Percentiles rank a stretch among this genome's conserved stretches.
These are phyloP conservation scores for Synanthedon andrenaeformis DNA, from an alignment of 2,888 invertebrate genomes.

Conservation along the genomic window DNA sequence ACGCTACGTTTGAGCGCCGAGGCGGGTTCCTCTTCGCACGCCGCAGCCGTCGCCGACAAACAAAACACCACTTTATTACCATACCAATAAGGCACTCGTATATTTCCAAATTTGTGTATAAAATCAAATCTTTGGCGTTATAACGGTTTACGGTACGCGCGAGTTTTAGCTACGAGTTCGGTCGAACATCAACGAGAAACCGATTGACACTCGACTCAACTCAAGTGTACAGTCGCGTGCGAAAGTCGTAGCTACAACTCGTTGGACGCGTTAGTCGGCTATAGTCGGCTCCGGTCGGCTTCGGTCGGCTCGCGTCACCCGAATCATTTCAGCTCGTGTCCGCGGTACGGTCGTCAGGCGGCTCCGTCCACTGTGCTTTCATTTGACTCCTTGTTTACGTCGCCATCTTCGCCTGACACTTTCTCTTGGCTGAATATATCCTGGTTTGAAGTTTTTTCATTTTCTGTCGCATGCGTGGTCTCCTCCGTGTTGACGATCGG, in stretches of 20 bases:
- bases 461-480: neutral
- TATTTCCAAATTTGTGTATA: constrained; percentile 57
- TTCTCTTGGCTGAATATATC: constrained; percentile 32
- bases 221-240: neutral
- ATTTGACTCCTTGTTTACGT: neutral
- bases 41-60: constrained; percentile 30
- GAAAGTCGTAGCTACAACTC: constrained; percentile 5
- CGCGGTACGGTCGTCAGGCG: constrained; percentile 42
- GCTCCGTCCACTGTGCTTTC: constrained; percentile 16
- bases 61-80: constrained; percentile 57
- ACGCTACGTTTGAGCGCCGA: constrained; percentile 83
- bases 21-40: constrained; percentile 72
- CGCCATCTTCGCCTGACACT: constrained; percentile 10
- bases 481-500: constrained; percentile 3
- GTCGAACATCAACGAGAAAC: neutral
- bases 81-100: constrained; percentile 68
- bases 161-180: constrained; percentile 4
- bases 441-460: constrained; percentile 11
- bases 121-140: constrained; percentile 63
- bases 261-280: neutral
- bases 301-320: constrained; percentile 38
- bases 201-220: no score
- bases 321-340: constrained; percentile 63
- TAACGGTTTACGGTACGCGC: constrained; percentile 15
- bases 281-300: neutral